Conservation (phyloP, 2,113 vertebrate species). For the Choloepus hoffmanni region DNA sequence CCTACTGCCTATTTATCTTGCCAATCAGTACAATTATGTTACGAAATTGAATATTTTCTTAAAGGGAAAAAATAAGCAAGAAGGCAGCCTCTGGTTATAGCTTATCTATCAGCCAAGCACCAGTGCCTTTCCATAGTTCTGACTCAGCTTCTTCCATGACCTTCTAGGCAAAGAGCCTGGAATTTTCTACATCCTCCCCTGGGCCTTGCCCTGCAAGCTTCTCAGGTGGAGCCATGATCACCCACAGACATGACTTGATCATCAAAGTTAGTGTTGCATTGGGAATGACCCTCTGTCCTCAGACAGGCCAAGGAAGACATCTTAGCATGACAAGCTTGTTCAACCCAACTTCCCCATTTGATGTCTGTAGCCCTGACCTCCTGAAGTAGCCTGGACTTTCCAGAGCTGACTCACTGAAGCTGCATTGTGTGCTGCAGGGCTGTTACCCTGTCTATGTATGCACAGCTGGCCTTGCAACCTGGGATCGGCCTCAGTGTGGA, state of each 20-base stretch:
- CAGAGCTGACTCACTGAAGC: not conserved
- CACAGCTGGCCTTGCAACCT: not conserved
- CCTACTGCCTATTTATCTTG: not conserved
- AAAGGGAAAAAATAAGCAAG: not conserved
- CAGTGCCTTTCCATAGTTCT: not conserved
- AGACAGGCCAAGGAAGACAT: not conserved
- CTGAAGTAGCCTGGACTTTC: not conserved
- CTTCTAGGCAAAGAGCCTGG: not conserved
- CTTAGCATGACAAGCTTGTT: too few relatives aligned
- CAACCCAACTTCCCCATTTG: not conserved
- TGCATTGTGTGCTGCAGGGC: not conserved
- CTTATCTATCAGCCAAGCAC: not conserved
- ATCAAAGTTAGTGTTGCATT: not conserved
- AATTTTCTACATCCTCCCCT: not conserved
- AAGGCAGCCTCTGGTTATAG: not conserved
- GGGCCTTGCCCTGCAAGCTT: not conserved
- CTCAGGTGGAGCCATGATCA: not conserved
- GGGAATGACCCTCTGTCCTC: not conserved
- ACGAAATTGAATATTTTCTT: not conserved
- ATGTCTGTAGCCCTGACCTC: not conserved
- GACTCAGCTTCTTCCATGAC: not conserved
- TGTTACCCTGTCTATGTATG: not conserved
- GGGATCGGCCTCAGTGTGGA: not conserved
- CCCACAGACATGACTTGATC: not conserved
- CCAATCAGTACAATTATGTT: not conserved